Evolutionary conservation across 2,888 invertebrate species (phyloP).

Genomic region (Macrosiphum euphorbiae): DNA sequence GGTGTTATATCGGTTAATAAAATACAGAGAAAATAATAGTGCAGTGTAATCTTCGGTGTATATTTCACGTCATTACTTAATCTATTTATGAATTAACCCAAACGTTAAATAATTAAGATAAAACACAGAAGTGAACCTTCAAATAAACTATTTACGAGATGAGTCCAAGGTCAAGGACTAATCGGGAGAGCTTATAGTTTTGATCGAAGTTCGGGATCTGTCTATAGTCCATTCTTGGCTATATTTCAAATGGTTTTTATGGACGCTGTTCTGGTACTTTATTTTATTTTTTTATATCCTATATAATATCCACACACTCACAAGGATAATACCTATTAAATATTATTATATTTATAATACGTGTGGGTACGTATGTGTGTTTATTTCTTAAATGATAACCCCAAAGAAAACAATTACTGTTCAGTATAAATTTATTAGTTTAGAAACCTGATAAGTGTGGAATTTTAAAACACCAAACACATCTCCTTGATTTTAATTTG

Average conservation of each 20-base stretch:
- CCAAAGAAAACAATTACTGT: neutral
- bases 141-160: slow-evolving; percentile 37
- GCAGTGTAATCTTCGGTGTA: neutral
- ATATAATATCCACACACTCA: neutral
- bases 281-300: neutral
- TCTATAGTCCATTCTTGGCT: slow-evolving; percentile 35
- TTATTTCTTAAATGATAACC: neutral
- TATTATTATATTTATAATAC: neutral
- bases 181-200: neutral
- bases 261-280: neutral
- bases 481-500: neutral
- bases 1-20: neutral
- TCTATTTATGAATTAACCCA: slow-evolving; percentile 15
- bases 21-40: neutral
- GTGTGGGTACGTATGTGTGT: neutral
- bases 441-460: neutral
- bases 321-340: neutral
- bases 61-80: neutral
- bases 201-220: slow-evolving; percentile 38
- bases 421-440: neutral
- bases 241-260: slow-evolving; percentile 22
- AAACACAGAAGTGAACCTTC: slow-evolving; percentile 9
- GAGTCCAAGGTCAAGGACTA: slow-evolving; percentile 55
- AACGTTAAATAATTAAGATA: slow-evolving; percentile 27
- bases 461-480: neutral